These are phyloP conservation scores for Rutpela maculata DNA, from an alignment of 2,888 invertebrate species.

Conservation along the genomic window DNA sequence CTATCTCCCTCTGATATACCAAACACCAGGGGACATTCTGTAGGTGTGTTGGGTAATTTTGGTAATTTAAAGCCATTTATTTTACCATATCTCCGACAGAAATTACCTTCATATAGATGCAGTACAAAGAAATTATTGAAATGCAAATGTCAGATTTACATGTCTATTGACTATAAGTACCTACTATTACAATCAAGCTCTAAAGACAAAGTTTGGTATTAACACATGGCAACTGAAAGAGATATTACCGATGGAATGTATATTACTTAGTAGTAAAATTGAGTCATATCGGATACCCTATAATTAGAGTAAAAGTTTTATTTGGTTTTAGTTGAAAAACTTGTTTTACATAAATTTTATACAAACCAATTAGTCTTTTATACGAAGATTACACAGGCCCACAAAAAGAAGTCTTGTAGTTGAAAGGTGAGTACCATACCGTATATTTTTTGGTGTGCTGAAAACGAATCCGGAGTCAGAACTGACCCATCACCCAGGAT, in stretches of 20 bases:
- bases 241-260: background rate
- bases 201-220: background rate
- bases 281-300: background rate
- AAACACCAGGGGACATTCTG: constrained; percentile 18
- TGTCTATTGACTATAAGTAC: too few relatives aligned
- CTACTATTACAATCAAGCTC: too few relatives aligned
- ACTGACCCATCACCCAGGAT: too few relatives aligned
- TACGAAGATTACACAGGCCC: too few relatives aligned
- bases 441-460: too few relatives aligned
- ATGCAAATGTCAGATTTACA: constrained; percentile 13
- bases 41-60: constrained; percentile 33
- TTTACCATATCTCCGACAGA: constrained; percentile 9
- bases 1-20: constrained; percentile 14
- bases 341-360: background rate
- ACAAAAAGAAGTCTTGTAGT: too few relatives aligned
- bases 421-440: too few relatives aligned
- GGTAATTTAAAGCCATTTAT: constrained; percentile 28
- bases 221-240: background rate
- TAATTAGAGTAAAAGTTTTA: background rate
- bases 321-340: background rate
- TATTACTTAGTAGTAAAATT: background rate
- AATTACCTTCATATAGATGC: constrained; percentile 6
- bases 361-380: background rate
- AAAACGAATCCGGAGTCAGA: too few relatives aligned
- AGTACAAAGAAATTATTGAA: constrained; percentile 12